Percentiles rank a stretch among this genome's conserved stretches.
phyloP scores from a whole-genome alignment of 2,797 vertebrate genomes.

The Picus viridis region DNA sequence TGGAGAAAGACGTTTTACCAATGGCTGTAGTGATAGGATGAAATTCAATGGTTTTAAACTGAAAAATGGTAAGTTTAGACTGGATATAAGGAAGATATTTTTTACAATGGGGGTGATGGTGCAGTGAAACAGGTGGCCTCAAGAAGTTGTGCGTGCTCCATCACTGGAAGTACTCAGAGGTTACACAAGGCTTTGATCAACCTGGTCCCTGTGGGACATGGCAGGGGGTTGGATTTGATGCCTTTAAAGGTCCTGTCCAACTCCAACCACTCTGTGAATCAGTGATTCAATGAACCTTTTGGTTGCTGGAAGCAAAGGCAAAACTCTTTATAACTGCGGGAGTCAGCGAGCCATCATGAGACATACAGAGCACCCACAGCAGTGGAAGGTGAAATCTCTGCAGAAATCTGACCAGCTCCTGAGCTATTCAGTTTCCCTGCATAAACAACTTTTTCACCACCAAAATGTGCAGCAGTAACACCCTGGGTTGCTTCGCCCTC shows the following conservation, averaged over 20 bases:
- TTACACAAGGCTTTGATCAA: background rate
- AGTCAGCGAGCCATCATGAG: background rate
- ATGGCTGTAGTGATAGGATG: background rate
- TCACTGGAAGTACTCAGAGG: background rate
- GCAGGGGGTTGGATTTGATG: background rate
- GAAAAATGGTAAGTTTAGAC: background rate
- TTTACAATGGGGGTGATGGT: background rate
- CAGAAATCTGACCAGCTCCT: background rate
- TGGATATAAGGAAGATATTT: background rate
- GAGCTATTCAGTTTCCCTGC: background rate
- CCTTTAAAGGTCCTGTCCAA: background rate
- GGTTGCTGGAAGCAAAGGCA: background rate
- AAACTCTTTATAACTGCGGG: background rate
- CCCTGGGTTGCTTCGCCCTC: background rate
- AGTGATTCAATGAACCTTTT: background rate
- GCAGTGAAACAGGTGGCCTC: background rate
- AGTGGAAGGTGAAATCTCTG: background rate
- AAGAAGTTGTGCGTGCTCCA: background rate
- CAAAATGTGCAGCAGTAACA: background rate
- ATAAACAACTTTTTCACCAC: background rate
- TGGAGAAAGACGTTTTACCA: background rate
- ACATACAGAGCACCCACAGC: background rate
- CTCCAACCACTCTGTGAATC: background rate
- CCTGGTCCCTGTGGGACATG: background rate
- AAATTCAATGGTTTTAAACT: background rate